phyloP scores from a whole-genome alignment of 1,140 invertebrate species.

The Tachypleus tridentatus region DNA sequence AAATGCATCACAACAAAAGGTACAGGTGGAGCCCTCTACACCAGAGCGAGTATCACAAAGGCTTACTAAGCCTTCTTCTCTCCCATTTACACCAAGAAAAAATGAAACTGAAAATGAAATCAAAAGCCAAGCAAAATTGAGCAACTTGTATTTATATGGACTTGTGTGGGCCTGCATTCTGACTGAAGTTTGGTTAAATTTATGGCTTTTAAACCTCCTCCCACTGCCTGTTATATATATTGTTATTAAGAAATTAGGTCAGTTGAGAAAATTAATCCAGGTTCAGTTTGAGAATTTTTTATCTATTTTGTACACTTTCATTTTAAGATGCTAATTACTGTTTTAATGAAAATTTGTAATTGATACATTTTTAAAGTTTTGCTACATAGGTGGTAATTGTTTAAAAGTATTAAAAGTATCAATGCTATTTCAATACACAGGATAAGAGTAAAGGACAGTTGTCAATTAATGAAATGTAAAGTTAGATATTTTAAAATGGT shows the following conservation, averaged over 20 bases:
- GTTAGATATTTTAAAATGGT: too few species aligned
- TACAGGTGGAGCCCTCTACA: slow-evolving; percentile 18
- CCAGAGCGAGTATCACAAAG: slow-evolving; percentile 10
- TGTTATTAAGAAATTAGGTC: slow-evolving; percentile 17
- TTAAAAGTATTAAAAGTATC: too few species aligned
- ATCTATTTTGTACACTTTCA: too few species aligned
- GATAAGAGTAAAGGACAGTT: too few species aligned
- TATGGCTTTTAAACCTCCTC: slow-evolving; percentile 53
- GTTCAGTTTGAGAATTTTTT: too few species aligned
- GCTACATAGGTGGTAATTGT: too few species aligned
- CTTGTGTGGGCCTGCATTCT: slow-evolving; percentile 52
- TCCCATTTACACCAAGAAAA: not conserved
- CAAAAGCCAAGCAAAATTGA: slow-evolving; percentile 28
- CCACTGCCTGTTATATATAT: slow-evolving; percentile 52
- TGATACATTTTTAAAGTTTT: too few species aligned
- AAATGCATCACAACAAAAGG: slow-evolving; percentile 9
- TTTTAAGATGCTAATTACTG: too few species aligned
- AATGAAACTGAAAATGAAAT: slow-evolving; percentile 6
- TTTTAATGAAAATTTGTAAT: too few species aligned
- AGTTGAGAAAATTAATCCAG: not conserved
- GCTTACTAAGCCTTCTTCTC: not conserved
- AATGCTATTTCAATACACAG: too few species aligned
- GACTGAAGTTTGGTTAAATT: slow-evolving; percentile 55
- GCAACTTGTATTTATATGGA: slow-evolving; percentile 50
- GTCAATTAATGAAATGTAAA: too few species aligned